Evolutionary conservation across 2,888 invertebrate species (phyloP).

Genomic region (Perizoma affinitatum): DNA sequence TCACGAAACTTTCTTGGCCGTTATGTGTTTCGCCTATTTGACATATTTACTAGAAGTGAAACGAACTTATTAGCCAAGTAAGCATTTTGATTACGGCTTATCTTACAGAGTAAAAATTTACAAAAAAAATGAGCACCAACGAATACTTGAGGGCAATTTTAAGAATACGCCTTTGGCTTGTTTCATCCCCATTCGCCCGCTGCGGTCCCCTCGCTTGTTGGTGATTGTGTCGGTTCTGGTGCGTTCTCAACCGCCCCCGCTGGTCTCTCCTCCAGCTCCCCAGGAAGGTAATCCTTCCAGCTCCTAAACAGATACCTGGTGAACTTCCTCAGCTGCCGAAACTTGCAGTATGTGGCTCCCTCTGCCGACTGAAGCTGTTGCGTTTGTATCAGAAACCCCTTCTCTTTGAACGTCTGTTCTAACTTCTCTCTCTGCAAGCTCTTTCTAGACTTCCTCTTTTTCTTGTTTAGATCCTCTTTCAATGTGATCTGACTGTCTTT

Average conservation of each 20-base stretch:
- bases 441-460: conserved; percentile 90
- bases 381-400: conserved; percentile 96
- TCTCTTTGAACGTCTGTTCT: conserved; percentile 96
- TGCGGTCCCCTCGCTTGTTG: conserved; percentile 42
- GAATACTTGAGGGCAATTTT: conserved; percentile 29
- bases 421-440: conserved; percentile 94
- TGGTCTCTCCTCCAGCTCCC: conserved; percentile 83
- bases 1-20: background rate
- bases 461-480: conserved; percentile 76
- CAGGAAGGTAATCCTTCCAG: conserved; percentile 96
- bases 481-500: conserved; percentile 41
- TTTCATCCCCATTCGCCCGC: conserved; percentile 62
- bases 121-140: conserved; percentile 21
- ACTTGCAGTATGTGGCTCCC: conserved; percentile 97
- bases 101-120: conserved; percentile 12
- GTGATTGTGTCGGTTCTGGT: conserved; percentile 28
- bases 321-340: conserved; percentile 94
- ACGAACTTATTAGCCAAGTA: background rate
- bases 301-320: conserved; percentile 95
- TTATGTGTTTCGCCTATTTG: too few relatives aligned
- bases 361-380: conserved; percentile 96
- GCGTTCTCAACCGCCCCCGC: conserved; percentile 25
- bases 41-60: too few relatives aligned
- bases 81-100: background rate
- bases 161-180: conserved; percentile 34